Evolutionary conservation across 2,888 invertebrate genomes (phyloP).

Genomic region (Thecocarcelia acutangulata): DNA sequence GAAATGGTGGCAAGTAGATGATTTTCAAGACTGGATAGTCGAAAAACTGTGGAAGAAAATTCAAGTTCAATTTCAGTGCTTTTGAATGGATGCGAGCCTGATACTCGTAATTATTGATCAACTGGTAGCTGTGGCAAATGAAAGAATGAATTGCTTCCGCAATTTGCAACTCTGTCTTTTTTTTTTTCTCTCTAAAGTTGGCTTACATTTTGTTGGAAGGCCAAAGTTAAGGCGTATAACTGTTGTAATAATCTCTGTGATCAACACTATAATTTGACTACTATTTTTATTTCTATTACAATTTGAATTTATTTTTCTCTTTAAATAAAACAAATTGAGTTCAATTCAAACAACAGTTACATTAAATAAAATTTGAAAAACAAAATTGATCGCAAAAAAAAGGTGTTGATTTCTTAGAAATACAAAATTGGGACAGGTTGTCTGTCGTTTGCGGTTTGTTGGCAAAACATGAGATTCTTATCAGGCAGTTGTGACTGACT

Average conservation of each 20-base stretch:
- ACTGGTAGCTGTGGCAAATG: slow-evolving; percentile 68
- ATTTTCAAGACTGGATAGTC: slow-evolving; percentile 34
- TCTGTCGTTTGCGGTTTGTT: background rate
- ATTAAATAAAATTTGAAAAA: background rate
- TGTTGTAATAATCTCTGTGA: slow-evolving; percentile 43
- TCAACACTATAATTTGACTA: slow-evolving; percentile 61
- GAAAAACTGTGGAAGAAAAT: slow-evolving; percentile 1
- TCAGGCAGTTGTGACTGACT: background rate
- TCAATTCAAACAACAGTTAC: slow-evolving; percentile 49
- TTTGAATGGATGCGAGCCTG: slow-evolving; percentile 4
- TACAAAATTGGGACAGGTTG: slow-evolving; percentile 22
- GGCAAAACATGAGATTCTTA: slow-evolving; percentile 19
- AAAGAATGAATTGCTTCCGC: slow-evolving; percentile 71
- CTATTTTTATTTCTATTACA: slow-evolving; percentile 14
- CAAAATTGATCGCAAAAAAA: background rate
- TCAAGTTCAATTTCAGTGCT: slow-evolving; percentile 41
- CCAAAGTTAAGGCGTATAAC: slow-evolving; percentile 60
- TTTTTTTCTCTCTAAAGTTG: background rate
- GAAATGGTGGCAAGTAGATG: slow-evolving; percentile 40
- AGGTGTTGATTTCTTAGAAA: slow-evolving; percentile 37
- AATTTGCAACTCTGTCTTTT: slow-evolving; percentile 55
- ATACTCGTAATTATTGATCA: slow-evolving; percentile 72
- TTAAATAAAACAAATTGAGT: slow-evolving; percentile 10
- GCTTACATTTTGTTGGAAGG: slow-evolving; percentile 33
- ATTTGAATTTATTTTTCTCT: background rate